These are phyloP conservation scores for Eustalomyia histrio DNA, from an alignment of 2,888 invertebrate species.

Conservation along the genomic window DNA sequence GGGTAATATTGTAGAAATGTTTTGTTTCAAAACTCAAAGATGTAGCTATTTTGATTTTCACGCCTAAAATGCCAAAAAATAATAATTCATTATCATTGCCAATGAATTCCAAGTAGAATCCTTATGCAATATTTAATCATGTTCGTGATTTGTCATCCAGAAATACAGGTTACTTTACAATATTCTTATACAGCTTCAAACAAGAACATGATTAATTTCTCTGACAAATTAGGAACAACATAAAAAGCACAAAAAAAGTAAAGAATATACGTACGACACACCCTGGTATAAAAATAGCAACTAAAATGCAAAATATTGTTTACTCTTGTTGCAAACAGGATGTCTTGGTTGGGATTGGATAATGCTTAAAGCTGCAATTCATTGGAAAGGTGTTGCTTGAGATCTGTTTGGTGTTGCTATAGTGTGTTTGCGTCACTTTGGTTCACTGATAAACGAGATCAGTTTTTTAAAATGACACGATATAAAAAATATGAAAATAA, in stretches of 20 bases:
- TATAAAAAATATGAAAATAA: conserved; percentile 15
- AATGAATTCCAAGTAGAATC: not conserved
- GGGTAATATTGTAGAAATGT: too few relatives aligned
- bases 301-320: conserved; percentile 33
- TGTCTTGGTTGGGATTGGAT: conserved; percentile 57
- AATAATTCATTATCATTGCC: too few relatives aligned
- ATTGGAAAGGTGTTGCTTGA: conserved; percentile 57
- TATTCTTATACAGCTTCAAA: conserved; percentile 67
- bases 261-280: conserved; percentile 76
- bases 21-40: too few relatives aligned
- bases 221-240: conserved; percentile 78
- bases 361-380: conserved; percentile 54
- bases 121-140: conserved; percentile 6
- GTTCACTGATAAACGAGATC: conserved; percentile 57
- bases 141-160: conserved; percentile 30
- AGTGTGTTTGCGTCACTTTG: conserved; percentile 46
- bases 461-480: conserved; percentile 57
- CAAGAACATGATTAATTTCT: conserved; percentile 79
- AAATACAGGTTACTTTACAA: conserved; percentile 72
- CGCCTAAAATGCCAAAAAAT: too few relatives aligned
- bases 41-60: too few relatives aligned
- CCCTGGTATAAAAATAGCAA: conserved; percentile 64
- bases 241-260: conserved; percentile 71
- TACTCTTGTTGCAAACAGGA: conserved; percentile 46
- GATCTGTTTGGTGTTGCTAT: conserved; percentile 48